A percentile compares a stretch with the other conserved stretches of the same genome.
Evolutionary conservation across 2,888 invertebrate species (phyloP).

Genomic region (Plemyria rubiginata): DNA sequence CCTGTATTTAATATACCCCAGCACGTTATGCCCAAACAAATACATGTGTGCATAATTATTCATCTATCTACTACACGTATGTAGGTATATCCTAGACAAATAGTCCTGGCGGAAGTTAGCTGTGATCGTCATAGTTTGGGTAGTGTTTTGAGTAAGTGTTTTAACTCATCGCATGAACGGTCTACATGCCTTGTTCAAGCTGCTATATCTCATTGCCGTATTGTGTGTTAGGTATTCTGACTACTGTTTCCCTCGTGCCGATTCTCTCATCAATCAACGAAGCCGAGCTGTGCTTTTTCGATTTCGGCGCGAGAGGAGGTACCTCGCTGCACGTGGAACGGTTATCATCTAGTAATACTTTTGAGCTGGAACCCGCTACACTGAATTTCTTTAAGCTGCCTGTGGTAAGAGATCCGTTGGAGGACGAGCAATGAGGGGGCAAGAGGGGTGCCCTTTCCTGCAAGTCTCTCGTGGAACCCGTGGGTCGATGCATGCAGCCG

Average conservation of each 20-base stretch:
- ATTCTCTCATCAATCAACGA: slow-evolving; percentile 77
- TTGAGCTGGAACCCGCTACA: slow-evolving; percentile 61
- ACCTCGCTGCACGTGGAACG: slow-evolving; percentile 77
- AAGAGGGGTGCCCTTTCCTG: slow-evolving; percentile 76
- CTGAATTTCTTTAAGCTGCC: slow-evolving; percentile 75
- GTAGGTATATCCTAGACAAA: neutral
- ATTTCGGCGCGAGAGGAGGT: slow-evolving; percentile 72
- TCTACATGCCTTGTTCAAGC: slow-evolving; percentile 9
- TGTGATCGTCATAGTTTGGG: neutral
- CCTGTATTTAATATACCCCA: neutral
- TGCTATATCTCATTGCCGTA: slow-evolving; percentile 72
- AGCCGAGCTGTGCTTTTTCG: slow-evolving; percentile 77
- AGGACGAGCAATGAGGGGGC: slow-evolving; percentile 76
- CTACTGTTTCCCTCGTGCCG: slow-evolving; percentile 74
- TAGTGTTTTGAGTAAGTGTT: neutral
- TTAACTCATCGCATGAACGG: neutral
- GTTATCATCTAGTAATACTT: slow-evolving; percentile 65
- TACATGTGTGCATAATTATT: slow-evolving; percentile 7
- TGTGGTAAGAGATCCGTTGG: slow-evolving; percentile 75
- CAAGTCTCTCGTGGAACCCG: slow-evolving; percentile 64
- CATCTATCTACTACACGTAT: slow-evolving; percentile 19
- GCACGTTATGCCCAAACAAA: neutral
- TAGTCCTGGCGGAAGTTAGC: neutral
- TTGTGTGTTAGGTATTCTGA: slow-evolving; percentile 74
- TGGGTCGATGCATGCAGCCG: slow-evolving; percentile 62